Evolutionary conservation across 2,113 vertebrate genomes (phyloP).

Genomic region (Melanostigma gelatinosum): DNA sequence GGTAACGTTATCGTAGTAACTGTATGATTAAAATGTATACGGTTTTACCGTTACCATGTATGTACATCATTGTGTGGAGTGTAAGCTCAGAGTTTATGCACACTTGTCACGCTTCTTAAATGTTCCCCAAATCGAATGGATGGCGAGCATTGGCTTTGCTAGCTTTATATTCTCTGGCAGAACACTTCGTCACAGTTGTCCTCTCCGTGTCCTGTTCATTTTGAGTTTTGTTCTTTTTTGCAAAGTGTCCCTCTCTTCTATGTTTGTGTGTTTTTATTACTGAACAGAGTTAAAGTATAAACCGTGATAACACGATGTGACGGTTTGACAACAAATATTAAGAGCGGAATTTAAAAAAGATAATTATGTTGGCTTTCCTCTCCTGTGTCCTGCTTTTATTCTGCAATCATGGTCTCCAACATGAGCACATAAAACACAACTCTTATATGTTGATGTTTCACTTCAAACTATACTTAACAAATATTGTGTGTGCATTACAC

Average conservation of each 20-base stretch:
- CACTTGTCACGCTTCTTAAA: background rate
- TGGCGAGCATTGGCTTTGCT: background rate
- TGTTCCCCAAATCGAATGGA: background rate
- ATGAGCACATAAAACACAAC: constrained; percentile 30
- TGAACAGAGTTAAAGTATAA: background rate
- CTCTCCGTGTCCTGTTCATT: constrained; percentile 19
- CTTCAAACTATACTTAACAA: background rate
- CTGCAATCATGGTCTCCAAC: constrained; percentile 51
- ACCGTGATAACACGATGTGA: background rate
- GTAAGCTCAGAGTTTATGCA: background rate
- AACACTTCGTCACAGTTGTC: constrained; percentile 26
- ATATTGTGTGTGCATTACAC: background rate
- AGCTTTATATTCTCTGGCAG: constrained; percentile 3
- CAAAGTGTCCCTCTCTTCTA: background rate
- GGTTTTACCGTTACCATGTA: background rate
- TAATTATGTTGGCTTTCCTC: background rate
- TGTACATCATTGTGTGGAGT: background rate
- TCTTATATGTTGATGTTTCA: background rate
- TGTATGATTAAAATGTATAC: background rate
- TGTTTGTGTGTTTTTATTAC: constrained; percentile 27
- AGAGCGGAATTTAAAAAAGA: constrained; percentile 1
- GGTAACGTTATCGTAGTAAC: background rate
- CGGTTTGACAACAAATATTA: constrained; percentile 9
- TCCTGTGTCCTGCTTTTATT: constrained; percentile 19
- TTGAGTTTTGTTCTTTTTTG: constrained; percentile 18